Conservation (phyloP, 2,113 vertebrate genomes). For the Sarotherodon lohbergeri region DNA sequence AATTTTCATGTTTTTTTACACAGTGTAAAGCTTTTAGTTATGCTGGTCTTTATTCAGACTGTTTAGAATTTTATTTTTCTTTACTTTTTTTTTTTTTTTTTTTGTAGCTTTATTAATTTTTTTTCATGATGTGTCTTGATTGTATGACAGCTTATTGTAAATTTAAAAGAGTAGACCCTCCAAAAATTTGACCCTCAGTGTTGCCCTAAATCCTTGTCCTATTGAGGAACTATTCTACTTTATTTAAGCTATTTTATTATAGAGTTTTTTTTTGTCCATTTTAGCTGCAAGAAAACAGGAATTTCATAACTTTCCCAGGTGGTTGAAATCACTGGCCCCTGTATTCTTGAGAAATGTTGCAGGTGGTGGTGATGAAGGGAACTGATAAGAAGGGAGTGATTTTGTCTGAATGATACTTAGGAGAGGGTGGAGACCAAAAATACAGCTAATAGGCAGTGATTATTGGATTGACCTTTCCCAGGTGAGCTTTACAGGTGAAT, state of each 20-base stretch:
- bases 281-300: not conserved
- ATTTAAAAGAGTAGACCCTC: not conserved
- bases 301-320: not conserved
- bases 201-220: not conserved
- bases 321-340: not conserved
- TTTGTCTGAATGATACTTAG: not conserved
- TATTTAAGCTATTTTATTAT: not conserved
- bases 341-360: accelerated
- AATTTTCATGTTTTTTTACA: not conserved
- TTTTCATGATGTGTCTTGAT: not conserved
- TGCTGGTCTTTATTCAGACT: not conserved
- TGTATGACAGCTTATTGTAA: not conserved
- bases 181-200: not conserved
- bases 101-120: not conserved
- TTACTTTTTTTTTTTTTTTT: accelerated
- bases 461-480: not conserved
- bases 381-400: not conserved
- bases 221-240: not conserved
- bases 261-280: accelerated
- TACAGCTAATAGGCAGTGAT: no score
- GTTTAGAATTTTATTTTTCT: not conserved
- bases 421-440: not conserved
- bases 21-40: accelerated
- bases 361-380: not conserved
- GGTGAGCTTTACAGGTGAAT: not conserved